phyloP scores from a whole-genome alignment of 2,888 invertebrate genomes.

The Plagodis dolabraria region DNA sequence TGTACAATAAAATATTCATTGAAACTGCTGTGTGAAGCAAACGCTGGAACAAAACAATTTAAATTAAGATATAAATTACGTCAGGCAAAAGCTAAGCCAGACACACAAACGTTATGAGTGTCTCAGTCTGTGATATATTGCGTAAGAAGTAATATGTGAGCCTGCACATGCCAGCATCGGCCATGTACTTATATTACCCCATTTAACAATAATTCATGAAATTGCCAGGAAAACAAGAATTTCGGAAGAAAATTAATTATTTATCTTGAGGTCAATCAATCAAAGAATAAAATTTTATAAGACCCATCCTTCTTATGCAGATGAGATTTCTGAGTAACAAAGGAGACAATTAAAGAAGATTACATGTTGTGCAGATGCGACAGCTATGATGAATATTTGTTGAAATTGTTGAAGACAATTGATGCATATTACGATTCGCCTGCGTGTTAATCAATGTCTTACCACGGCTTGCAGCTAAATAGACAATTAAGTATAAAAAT shows the following conservation, averaged over 20 bases:
- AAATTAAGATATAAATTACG: constrained; percentile 49
- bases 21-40: not conserved
- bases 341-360: too few relatives aligned
- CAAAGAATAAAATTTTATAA: too few relatives aligned
- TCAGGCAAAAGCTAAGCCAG: constrained; percentile 44
- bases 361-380: too few relatives aligned
- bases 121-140: constrained; percentile 47
- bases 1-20: not conserved
- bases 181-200: constrained; percentile 47
- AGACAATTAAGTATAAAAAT: too few relatives aligned
- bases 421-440: too few relatives aligned
- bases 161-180: constrained; percentile 56
- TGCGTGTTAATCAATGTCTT: too few relatives aligned
- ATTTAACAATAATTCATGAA: constrained; percentile 19
- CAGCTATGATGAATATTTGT: too few relatives aligned
- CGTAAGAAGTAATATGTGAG: constrained; percentile 36
- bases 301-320: too few relatives aligned
- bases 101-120: constrained; percentile 32
- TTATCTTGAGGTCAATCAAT: too few relatives aligned
- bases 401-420: too few relatives aligned
- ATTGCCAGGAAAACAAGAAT: not conserved
- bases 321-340: too few relatives aligned
- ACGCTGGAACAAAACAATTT: constrained; percentile 23
- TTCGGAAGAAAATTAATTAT: constrained; percentile 14
- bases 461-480: too few relatives aligned